Conservation (phyloP, 2,888 invertebrate genomes). For the Idaea straminata region DNA sequence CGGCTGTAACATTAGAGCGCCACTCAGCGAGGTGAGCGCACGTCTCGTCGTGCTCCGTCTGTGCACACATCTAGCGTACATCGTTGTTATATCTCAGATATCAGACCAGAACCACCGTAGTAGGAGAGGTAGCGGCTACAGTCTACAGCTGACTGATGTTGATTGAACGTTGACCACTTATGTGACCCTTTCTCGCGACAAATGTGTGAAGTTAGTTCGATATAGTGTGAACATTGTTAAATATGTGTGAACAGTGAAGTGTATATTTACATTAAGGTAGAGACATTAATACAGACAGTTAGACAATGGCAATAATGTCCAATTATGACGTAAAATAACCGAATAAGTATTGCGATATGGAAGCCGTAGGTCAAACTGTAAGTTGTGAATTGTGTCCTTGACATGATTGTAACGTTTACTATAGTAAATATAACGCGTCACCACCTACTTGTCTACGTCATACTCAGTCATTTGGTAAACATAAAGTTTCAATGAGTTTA, state of each 20-base stretch:
- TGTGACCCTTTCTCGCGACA: background rate
- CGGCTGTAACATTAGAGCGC: constrained; percentile 26
- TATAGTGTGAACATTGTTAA: background rate
- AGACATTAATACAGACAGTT: background rate
- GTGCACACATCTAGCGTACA: background rate
- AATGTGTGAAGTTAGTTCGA: background rate
- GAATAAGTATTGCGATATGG: too few species aligned
- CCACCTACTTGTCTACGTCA: too few species aligned
- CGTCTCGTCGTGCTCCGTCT: constrained; percentile 5
- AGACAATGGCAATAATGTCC: background rate
- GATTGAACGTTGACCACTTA: background rate
- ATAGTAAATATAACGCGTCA: too few species aligned
- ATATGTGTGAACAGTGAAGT: background rate
- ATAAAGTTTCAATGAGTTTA: too few species aligned
- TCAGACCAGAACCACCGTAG: background rate
- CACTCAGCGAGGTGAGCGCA: constrained; percentile 25
- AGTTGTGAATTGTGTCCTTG: too few species aligned
- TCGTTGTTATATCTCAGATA: background rate
- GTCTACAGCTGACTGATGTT: background rate
- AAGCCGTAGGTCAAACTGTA: too few species aligned
- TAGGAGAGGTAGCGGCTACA: background rate
- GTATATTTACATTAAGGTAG: background rate
- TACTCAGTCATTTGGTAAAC: too few species aligned
- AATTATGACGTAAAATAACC: too few species aligned
- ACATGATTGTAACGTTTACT: too few species aligned